These are phyloP conservation scores for Tribolium freemani DNA, from an alignment of 2,888 invertebrate genomes.

Conservation along the genomic window DNA sequence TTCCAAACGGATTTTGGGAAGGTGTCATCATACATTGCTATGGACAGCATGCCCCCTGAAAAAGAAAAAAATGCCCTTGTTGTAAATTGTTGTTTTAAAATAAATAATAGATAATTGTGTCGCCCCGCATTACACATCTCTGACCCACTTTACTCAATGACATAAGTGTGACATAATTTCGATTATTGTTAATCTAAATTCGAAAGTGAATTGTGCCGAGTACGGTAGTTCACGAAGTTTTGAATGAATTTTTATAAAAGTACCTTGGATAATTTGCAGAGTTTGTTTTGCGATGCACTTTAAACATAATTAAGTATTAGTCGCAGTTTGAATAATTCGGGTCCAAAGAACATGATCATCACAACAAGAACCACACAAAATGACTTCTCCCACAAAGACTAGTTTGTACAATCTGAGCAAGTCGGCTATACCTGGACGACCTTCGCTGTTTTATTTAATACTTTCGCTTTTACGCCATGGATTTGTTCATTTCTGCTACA, in stretches of 20 bases:
- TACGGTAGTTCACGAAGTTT: background rate
- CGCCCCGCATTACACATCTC: constrained; percentile 23
- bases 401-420: constrained; percentile 23
- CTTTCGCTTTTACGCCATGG: constrained; percentile 44
- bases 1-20: constrained; percentile 33
- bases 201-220: background rate
- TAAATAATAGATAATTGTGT: background rate
- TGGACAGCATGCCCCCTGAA: constrained; percentile 41
- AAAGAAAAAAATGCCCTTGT: background rate
- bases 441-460: constrained; percentile 39
- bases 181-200: constrained; percentile 13
- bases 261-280: constrained; percentile 8
- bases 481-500: constrained; percentile 37
- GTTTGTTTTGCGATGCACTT: background rate
- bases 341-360: constrained; percentile 30
- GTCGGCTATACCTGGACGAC: constrained; percentile 37
- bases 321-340: constrained; percentile 7
- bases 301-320: constrained; percentile 1
- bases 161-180: constrained; percentile 34
- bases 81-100: background rate
- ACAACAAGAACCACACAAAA: constrained; percentile 17
- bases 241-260: background rate
- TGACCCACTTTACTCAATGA: constrained; percentile 42
- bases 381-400: constrained; percentile 31
- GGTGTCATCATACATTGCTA: constrained; percentile 39